Conservation (phyloP, 2,113 vertebrate genomes). For the Eclectus roratus region DNA sequence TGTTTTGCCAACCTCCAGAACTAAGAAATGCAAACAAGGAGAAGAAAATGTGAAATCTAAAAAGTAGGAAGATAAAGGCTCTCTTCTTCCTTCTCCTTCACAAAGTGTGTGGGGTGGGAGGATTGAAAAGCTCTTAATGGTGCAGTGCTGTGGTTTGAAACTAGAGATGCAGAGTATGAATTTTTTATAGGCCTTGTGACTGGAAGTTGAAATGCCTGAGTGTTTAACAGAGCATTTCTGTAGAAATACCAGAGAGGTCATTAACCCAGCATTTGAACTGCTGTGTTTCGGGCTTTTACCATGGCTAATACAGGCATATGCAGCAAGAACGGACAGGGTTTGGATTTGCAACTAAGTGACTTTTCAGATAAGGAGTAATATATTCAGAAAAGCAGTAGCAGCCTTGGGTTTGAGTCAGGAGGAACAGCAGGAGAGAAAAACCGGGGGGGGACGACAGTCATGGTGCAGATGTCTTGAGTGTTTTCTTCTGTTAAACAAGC, state of each 20-base stretch:
- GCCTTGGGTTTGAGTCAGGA: neutral
- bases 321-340: neutral
- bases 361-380: conserved; percentile 22
- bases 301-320: neutral
- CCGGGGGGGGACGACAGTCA: neutral
- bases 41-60: conserved; percentile 1
- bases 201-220: conserved; percentile 34
- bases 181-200: conserved; percentile 66
- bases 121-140: conserved; percentile 53
- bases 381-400: neutral
- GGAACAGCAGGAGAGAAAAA: neutral
- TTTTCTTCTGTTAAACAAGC: conserved; percentile 6
- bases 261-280: conserved; percentile 3
- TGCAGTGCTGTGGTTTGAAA: conserved; percentile 55
- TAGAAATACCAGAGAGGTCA: conserved; percentile 38
- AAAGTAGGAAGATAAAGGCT: neutral
- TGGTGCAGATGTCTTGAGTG: neutral
- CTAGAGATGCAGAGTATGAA: conserved; percentile 46
- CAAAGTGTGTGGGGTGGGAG: neutral
- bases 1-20: neutral
- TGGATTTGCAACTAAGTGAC: conserved; percentile 39
- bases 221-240: conserved; percentile 50
- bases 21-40: neutral
- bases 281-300: neutral
- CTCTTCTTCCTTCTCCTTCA: neutral